Percentiles rank a stretch among this genome's conserved stretches.
phyloP scores from a whole-genome alignment of 2,113 vertebrate genomes.

The Pomatorhinus ruficollis region DNA sequence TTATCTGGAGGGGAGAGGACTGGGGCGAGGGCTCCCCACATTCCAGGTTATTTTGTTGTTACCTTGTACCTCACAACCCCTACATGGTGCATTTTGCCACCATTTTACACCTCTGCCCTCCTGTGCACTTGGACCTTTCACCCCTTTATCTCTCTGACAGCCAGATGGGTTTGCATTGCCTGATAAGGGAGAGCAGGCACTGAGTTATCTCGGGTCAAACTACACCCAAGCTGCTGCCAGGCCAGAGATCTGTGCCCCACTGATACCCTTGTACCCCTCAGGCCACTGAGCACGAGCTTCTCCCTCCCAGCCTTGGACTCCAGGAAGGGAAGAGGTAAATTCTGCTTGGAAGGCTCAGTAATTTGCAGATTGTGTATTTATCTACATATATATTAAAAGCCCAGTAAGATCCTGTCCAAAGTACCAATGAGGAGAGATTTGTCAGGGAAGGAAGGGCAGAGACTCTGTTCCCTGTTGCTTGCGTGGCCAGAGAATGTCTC shows the following conservation, averaged over 20 bases:
- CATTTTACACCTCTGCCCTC: background rate
- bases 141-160: background rate
- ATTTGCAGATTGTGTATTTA: background rate
- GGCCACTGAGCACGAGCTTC: accelerated
- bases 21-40: accelerated
- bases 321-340: background rate
- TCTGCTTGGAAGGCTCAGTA: background rate
- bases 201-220: accelerated
- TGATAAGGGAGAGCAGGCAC: background rate
- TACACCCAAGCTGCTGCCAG: background rate
- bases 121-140: background rate
- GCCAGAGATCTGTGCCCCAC: background rate
- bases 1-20: background rate
- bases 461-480: background rate
- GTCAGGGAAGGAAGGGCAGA: background rate
- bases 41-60: background rate
- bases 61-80: accelerated
- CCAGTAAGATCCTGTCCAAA: background rate
- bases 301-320: background rate
- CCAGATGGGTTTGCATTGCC: background rate
- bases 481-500: accelerated
- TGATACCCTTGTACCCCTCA: accelerated
- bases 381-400: background rate
- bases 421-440: accelerated
- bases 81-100: accelerated